These are phyloP conservation scores for Osmoderma eremita DNA, from an alignment of 2,888 invertebrate species.

Conservation along the genomic window DNA sequence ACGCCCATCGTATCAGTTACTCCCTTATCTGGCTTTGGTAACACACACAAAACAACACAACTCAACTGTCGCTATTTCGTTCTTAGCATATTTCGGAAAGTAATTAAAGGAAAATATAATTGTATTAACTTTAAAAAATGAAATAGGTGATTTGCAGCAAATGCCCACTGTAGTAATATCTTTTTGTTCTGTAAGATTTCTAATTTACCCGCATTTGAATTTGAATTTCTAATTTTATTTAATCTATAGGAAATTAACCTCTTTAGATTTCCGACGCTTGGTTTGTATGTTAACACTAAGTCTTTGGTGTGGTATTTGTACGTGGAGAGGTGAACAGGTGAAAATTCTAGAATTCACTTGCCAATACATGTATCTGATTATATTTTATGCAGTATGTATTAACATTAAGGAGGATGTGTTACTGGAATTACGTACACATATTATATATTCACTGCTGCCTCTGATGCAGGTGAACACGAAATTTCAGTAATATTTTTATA, in stretches of 20 bases:
- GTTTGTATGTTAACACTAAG: background rate
- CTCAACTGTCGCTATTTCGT: background rate
- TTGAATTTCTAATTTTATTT: slow-evolving; percentile 59
- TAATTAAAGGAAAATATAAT: background rate
- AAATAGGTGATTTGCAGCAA: too few species aligned
- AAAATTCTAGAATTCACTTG: too few species aligned
- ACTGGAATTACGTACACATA: too few species aligned
- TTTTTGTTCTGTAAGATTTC: slow-evolving; percentile 46
- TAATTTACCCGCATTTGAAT: slow-evolving; percentile 48
- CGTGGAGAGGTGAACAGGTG: too few species aligned
- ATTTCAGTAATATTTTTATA: too few species aligned
- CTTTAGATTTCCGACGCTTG: slow-evolving; percentile 54
- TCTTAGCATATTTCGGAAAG: slow-evolving; percentile 9
- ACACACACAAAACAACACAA: background rate
- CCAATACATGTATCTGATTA: too few species aligned
- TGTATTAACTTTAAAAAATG: background rate
- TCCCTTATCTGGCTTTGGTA: slow-evolving; percentile 2
- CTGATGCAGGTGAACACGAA: too few species aligned
- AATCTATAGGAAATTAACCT: slow-evolving; percentile 59
- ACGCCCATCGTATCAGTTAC: slow-evolving; percentile 33
- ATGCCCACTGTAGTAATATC: slow-evolving; percentile 1
- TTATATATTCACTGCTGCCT: too few species aligned
- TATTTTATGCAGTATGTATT: too few species aligned
- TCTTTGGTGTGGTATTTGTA: background rate
- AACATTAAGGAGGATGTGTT: too few species aligned